phyloP scores from a whole-genome alignment of 2,888 invertebrate species.

The Arctia plantaginis region DNA sequence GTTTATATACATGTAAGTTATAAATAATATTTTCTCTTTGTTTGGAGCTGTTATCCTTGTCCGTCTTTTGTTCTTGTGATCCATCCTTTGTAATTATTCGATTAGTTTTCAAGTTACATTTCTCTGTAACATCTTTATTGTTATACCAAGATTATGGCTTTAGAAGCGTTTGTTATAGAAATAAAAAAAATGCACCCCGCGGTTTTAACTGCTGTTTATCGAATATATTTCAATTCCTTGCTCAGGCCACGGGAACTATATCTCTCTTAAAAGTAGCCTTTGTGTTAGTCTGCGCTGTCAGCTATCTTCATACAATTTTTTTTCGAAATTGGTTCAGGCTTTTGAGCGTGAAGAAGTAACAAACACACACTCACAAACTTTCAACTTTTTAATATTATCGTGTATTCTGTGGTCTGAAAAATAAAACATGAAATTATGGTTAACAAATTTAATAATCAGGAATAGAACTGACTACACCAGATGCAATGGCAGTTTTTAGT shows the following conservation, averaged over 20 bases:
- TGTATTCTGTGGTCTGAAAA: not conserved
- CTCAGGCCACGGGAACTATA: too few relatives aligned
- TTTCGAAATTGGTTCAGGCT: too few relatives aligned
- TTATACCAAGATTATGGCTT: conserved; percentile 22
- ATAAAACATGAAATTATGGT: not conserved
- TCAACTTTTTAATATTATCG: too few relatives aligned
- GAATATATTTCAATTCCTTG: too few relatives aligned
- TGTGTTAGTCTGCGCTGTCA: too few relatives aligned
- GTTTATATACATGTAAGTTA: conserved; percentile 57
- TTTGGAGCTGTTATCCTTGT: conserved; percentile 54
- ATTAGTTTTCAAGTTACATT: conserved; percentile 46
- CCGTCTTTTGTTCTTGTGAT: conserved; percentile 50
- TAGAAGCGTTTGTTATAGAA: not conserved
- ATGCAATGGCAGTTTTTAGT: not conserved
- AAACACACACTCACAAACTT: too few relatives aligned
- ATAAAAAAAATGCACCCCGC: too few relatives aligned
- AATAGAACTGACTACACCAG: not conserved
- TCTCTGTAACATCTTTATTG: conserved; percentile 39
- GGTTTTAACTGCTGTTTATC: too few relatives aligned
- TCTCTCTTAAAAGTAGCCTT: too few relatives aligned
- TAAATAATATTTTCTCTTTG: conserved; percentile 70
- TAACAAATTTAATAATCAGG: not conserved
- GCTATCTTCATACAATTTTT: too few relatives aligned
- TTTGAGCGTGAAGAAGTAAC: too few relatives aligned
- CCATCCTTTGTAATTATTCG: conserved; percentile 51